These are phyloP conservation scores for Lasaia peninsularis DNA, from an alignment of 1,140 invertebrate species.

Conservation along the genomic window DNA sequence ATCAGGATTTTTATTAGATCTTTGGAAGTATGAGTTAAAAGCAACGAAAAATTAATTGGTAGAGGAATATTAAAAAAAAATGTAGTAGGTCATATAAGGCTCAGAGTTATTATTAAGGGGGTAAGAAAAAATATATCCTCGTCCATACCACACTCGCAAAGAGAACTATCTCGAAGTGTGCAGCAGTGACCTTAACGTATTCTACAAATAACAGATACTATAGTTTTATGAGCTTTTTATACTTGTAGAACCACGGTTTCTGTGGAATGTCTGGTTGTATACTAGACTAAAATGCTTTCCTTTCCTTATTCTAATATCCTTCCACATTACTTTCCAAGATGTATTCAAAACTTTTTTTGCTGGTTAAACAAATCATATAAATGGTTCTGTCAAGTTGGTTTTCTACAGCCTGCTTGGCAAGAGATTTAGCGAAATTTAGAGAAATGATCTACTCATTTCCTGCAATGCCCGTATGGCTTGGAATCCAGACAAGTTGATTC, in stretches of 20 bases:
- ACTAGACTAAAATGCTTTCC: not conserved
- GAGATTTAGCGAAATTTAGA: not conserved
- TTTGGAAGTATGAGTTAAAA: too few species aligned
- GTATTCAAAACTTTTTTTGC: not conserved
- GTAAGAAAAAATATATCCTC: constrained; percentile 5
- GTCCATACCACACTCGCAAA: constrained; percentile 17
- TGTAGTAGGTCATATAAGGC: not conserved
- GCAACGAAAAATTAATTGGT: too few species aligned
- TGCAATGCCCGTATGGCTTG: not conserved
- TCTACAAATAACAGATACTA: not conserved
- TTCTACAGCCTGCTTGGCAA: not conserved
- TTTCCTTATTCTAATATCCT: not conserved
- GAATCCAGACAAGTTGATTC: not conserved
- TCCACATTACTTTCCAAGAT: too few species aligned
- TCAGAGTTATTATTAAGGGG: not conserved
- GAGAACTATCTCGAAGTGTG: constrained; percentile 6
- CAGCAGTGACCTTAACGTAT: constrained; percentile 8
- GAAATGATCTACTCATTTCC: not conserved
- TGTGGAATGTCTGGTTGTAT: not conserved
- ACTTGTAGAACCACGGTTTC: not conserved
- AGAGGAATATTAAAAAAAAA: too few species aligned
- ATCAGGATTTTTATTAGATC: too few species aligned
- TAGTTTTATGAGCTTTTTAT: not conserved
- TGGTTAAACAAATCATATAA: not conserved
- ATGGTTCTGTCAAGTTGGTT: not conserved